These are phyloP conservation scores for Phalanger gymnotis DNA, from an alignment of 2,797 vertebrate genomes.

Conservation along the genomic window DNA sequence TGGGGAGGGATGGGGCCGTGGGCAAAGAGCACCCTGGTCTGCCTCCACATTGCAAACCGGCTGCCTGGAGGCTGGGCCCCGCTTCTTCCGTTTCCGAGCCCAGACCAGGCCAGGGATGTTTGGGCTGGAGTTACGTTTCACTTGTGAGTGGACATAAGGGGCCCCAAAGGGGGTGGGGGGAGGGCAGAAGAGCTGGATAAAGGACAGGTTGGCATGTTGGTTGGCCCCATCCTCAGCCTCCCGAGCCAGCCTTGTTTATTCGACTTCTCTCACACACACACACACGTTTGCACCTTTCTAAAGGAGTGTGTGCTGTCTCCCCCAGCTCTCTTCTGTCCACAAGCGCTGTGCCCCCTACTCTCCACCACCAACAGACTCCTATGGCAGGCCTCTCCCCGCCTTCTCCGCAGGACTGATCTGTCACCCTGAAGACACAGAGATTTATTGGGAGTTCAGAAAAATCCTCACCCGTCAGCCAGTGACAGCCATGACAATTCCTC, in stretches of 20 bases:
- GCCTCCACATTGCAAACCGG: too few relatives aligned
- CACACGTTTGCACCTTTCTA: not conserved
- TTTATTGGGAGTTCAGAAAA: slow-evolving; percentile 29
- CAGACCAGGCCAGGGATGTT: slow-evolving; percentile 17
- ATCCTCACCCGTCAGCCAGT: slow-evolving; percentile 1
- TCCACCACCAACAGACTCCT: not conserved
- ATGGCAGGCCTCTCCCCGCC: too few relatives aligned
- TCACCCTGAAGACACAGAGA: slow-evolving; percentile 64
- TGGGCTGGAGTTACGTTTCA: slow-evolving; percentile 60
- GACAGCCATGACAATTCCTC: slow-evolving; percentile 34
- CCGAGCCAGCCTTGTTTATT: slow-evolving; percentile 49
- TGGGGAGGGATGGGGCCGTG: too few relatives aligned
- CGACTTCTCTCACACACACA: slow-evolving; percentile 39
- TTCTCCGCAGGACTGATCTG: slow-evolving; percentile 36
- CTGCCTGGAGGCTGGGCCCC: not conserved
- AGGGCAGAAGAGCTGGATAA: slow-evolving; percentile 71
- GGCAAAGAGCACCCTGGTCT: too few relatives aligned
- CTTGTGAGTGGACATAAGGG: slow-evolving; percentile 66
- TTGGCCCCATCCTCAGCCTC: slow-evolving; percentile 66
- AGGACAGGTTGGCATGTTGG: slow-evolving; percentile 75
- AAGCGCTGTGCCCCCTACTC: too few relatives aligned
- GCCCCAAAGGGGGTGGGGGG: slow-evolving; percentile 78
- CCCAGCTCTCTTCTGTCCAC: too few relatives aligned
- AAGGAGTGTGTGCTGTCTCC: too few relatives aligned
- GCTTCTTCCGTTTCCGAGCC: slow-evolving; percentile 43